Conservation (phyloP, 2,888 invertebrate species). For the Gymnoscelis rufifasciata region DNA sequence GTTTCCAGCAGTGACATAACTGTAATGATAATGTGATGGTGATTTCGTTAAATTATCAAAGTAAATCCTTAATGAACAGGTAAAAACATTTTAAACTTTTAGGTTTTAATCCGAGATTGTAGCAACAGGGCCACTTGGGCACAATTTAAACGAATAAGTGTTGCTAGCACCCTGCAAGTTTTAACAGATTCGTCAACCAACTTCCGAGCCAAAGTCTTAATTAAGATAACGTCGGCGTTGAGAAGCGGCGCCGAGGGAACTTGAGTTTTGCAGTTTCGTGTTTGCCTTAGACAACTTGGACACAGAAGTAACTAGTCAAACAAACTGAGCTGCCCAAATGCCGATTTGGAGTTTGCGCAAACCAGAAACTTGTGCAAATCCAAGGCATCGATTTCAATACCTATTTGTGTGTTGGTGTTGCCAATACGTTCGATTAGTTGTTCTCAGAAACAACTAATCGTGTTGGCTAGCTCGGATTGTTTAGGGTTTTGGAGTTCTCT, state of each 20-base stretch:
- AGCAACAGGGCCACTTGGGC: not conserved
- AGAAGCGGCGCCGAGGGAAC: slow-evolving; percentile 38
- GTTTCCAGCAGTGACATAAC: too few relatives aligned
- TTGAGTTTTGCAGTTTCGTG: slow-evolving; percentile 62
- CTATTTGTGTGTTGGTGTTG: too few relatives aligned
- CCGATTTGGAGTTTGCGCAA: slow-evolving; percentile 17
- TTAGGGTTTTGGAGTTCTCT: too few relatives aligned
- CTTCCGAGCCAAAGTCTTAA: slow-evolving; percentile 52
- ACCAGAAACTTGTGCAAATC: not conserved
- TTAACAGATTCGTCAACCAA: slow-evolving; percentile 57
- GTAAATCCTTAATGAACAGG: too few relatives aligned
- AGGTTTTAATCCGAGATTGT: not conserved
- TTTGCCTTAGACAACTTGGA: slow-evolving; percentile 70
- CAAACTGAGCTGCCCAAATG: slow-evolving; percentile 43
- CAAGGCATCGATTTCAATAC: too few relatives aligned
- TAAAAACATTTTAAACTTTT: not conserved
- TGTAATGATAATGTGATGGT: too few relatives aligned
- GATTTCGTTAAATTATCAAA: too few relatives aligned
- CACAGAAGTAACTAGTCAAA: slow-evolving; percentile 66
- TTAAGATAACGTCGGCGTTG: slow-evolving; percentile 60
- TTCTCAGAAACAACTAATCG: too few relatives aligned
- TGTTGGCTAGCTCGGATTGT: too few relatives aligned
- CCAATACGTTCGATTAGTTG: too few relatives aligned
- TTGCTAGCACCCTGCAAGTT: slow-evolving; percentile 38
- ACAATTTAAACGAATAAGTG: slow-evolving; percentile 22